These are phyloP conservation scores for Hirundichthys speculiger DNA, from an alignment of 2,113 vertebrate species.

Conservation along the genomic window DNA sequence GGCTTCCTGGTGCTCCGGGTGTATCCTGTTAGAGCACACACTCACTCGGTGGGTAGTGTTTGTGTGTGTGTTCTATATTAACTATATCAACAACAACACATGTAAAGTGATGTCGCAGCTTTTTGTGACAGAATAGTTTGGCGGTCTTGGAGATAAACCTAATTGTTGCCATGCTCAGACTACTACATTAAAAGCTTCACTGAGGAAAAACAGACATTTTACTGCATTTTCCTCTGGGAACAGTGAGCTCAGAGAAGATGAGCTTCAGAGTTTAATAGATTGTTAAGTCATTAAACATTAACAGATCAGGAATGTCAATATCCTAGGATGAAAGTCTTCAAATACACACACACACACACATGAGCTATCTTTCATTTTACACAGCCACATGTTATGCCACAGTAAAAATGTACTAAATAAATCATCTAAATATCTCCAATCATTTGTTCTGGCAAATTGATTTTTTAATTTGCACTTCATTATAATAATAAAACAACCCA, in stretches of 20 bases:
- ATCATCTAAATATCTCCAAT: no score
- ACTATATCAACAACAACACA: slow-evolving; percentile 26
- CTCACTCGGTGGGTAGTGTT: slow-evolving; percentile 13
- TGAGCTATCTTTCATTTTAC: no score
- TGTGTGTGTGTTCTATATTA: slow-evolving; percentile 37
- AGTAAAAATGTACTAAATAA: no score
- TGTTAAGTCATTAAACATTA: slow-evolving; percentile 12
- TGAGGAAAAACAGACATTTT: not conserved
- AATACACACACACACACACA: no score
- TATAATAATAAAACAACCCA: no score
- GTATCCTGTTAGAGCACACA: slow-evolving; percentile 61
- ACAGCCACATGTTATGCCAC: no score
- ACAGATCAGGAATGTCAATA: slow-evolving; percentile 2
- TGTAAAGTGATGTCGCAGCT: not conserved
- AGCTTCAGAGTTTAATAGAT: slow-evolving; percentile 13
- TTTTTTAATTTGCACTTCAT: no score
- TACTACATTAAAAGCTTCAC: not conserved
- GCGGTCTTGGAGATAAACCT: no score
- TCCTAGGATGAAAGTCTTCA: no score
- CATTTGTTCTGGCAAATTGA: no score
- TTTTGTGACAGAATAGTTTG: slow-evolving; percentile 2
- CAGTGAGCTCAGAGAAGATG: not conserved
- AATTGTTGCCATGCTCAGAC: not conserved
- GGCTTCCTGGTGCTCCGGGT: slow-evolving; percentile 63
- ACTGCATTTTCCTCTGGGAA: not conserved